phyloP scores from a whole-genome alignment of 2,113 vertebrate species.

The Carettochelys insculpta region DNA sequence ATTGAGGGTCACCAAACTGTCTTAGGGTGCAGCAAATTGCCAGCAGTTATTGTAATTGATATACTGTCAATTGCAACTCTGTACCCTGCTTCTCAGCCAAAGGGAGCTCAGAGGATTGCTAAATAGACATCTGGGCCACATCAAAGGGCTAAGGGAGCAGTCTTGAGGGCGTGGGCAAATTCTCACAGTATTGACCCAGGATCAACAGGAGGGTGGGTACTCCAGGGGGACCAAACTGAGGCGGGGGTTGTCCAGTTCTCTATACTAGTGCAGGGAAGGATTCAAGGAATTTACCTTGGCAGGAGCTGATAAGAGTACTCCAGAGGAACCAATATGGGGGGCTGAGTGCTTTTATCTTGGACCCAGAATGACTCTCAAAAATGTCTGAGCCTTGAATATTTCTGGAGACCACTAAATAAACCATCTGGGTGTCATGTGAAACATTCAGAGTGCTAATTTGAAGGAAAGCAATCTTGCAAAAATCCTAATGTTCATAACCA shows the following conservation, averaged over 20 bases:
- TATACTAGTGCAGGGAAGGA: not conserved
- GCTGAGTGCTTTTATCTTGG: not conserved
- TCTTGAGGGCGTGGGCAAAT: not conserved
- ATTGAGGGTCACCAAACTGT: no score
- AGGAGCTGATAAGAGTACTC: not conserved
- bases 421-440: not conserved
- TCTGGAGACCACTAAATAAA: not conserved
- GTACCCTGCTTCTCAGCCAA: not conserved
- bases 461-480: constrained; percentile 15
- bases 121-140: not conserved
- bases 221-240: not conserved
- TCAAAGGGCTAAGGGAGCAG: not conserved
- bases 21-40: no score
- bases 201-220: not conserved
- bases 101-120: not conserved
- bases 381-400: constrained; percentile 4
- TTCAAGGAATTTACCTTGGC: not conserved
- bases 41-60: not conserved
- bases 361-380: not conserved
- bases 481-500: constrained; percentile 30
- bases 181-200: not conserved
- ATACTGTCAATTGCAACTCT: not conserved
- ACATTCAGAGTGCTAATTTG: constrained; percentile 27
- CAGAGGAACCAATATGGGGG: not conserved
- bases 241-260: not conserved